phyloP scores from a whole-genome alignment of 2,113 vertebrate species.

The Hippopotamus amphibius region DNA sequence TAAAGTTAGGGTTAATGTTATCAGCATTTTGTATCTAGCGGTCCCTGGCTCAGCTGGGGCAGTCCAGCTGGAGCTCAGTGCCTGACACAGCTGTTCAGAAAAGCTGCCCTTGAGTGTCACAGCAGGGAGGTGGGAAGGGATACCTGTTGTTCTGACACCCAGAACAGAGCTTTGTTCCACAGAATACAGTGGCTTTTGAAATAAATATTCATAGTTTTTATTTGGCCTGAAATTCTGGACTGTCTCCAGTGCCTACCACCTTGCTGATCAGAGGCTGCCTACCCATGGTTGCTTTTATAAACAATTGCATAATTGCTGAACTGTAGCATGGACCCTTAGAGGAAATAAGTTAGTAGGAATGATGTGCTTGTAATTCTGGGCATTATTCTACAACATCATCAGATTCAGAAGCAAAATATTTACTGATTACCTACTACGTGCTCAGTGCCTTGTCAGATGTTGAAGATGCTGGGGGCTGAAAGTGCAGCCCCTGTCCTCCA shows the following conservation, averaged over 20 bases:
- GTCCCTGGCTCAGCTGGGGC: neutral
- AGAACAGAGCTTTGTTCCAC: neutral
- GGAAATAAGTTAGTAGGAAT: slow-evolving; percentile 64
- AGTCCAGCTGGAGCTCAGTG: neutral
- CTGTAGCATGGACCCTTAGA: slow-evolving; percentile 27
- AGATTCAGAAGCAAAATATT: neutral
- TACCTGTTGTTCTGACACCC: neutral
- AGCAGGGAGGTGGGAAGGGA: neutral
- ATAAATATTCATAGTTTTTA: slow-evolving; percentile 54
- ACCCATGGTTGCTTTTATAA: slow-evolving; percentile 65
- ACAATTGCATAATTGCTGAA: slow-evolving; percentile 66
- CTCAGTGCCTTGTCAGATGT: neutral
- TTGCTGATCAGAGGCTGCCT: slow-evolving; percentile 49
- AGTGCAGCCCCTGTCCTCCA: neutral
- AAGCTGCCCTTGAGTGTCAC: neutral
- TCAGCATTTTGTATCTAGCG: neutral
- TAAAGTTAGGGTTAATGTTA: neutral
- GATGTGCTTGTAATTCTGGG: neutral
- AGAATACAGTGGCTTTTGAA: slow-evolving; percentile 44
- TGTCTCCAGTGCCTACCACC: neutral
- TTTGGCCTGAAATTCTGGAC: slow-evolving; percentile 58
- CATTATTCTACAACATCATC: neutral
- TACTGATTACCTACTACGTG: neutral
- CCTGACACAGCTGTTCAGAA: neutral
- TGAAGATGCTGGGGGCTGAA: neutral